Evolutionary conservation across 92 coral and sea anemone genomes (phyloP).

Genomic region (Parazoanthus swiftii): DNA sequence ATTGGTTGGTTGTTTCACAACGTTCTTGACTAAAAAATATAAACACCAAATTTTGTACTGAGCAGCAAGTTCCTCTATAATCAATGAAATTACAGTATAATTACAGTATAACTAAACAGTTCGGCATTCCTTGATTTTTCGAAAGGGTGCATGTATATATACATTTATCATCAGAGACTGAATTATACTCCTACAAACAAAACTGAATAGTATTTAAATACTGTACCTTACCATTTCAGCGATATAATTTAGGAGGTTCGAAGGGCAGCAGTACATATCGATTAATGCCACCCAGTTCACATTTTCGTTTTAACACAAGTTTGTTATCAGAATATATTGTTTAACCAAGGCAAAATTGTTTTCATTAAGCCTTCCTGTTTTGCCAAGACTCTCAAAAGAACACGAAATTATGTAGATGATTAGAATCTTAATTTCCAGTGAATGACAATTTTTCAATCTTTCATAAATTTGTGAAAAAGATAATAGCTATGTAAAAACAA

Average conservation of each 20-base stretch:
- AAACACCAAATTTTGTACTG: background rate
- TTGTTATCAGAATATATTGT: slow-evolving; percentile 31
- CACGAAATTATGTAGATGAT: slow-evolving; percentile 29
- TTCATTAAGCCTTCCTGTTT: slow-evolving; percentile 36
- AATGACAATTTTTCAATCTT: slow-evolving; percentile 38
- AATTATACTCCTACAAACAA: too few relatives aligned
- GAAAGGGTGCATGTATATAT: background rate
- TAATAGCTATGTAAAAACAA: slow-evolving; percentile 24
- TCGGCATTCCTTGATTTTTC: background rate
- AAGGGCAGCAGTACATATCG: slow-evolving; percentile 1
- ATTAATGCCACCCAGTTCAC: slow-evolving; percentile 16
- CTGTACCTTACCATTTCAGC: background rate
- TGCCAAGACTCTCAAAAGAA: slow-evolving; percentile 35
- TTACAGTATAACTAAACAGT: background rate
- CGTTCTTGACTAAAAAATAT: too few relatives aligned
- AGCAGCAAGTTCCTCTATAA: background rate
- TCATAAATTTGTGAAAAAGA: slow-evolving; percentile 31
- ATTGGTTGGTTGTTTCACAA: too few relatives aligned
- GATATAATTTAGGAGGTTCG: too few relatives aligned
- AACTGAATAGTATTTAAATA: too few relatives aligned
- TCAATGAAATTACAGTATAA: background rate
- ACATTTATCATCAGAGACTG: background rate
- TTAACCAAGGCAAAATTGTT: slow-evolving; percentile 32
- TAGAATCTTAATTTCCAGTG: slow-evolving; percentile 31
- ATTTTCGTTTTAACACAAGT: slow-evolving; percentile 36